phyloP scores from a whole-genome alignment of 2,888 invertebrate genomes.

The Malacosoma neustria region DNA sequence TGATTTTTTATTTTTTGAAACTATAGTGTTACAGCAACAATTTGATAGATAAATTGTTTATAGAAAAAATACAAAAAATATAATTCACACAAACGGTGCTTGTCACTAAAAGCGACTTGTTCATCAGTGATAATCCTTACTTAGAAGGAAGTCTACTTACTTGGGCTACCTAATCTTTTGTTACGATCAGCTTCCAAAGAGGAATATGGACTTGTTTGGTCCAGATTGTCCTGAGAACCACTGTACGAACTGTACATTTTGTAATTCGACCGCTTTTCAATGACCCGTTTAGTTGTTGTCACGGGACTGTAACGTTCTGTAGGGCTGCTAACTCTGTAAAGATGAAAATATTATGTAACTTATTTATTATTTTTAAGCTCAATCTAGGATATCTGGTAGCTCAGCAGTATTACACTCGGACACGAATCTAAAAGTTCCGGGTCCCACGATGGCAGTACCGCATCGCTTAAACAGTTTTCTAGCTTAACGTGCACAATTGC shows the following conservation, averaged over 20 bases:
- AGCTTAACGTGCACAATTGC: too few species aligned
- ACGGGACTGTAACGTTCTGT: conserved; percentile 60
- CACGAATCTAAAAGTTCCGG: too few species aligned
- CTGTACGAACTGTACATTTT: conserved; percentile 62
- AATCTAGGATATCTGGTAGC: background rate
- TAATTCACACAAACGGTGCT: too few species aligned
- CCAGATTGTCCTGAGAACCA: conserved; percentile 61
- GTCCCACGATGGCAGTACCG: too few species aligned
- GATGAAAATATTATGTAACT: conserved; percentile 1
- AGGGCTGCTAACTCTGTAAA: conserved; percentile 52
- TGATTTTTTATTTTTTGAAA: too few species aligned
- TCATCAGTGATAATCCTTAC: too few species aligned
- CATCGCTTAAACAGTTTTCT: too few species aligned
- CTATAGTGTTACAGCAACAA: too few species aligned
- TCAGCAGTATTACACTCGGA: background rate
- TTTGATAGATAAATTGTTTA: too few species aligned
- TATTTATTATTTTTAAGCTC: background rate
- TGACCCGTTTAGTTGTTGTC: conserved; percentile 55
- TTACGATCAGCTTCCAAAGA: conserved; percentile 53
- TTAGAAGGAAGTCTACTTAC: too few species aligned
- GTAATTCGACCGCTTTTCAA: conserved; percentile 64
- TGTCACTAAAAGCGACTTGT: too few species aligned
- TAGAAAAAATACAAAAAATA: too few species aligned
- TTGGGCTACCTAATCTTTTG: conserved; percentile 57
- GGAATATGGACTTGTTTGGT: conserved; percentile 52